These are phyloP conservation scores for Melinaea marsaeus DNA, from an alignment of 2,888 invertebrate species.

Conservation along the genomic window DNA sequence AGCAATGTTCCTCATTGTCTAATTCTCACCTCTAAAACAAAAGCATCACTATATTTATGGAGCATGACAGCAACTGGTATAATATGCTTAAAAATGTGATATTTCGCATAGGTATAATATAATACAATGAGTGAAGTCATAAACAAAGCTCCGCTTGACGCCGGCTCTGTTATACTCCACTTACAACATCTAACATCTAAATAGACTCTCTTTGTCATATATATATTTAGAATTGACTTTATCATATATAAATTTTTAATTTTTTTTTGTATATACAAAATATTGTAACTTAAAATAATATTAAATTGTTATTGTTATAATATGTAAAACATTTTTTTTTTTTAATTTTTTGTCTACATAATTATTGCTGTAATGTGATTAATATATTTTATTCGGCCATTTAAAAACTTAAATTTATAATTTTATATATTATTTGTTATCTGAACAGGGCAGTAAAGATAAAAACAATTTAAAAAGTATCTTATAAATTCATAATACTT, in stretches of 20 bases:
- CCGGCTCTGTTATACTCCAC: constrained; percentile 22
- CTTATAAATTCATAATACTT: constrained; percentile 25
- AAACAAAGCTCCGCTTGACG: constrained; percentile 36
- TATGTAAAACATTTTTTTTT: too few species aligned
- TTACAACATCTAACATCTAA: constrained; percentile 17
- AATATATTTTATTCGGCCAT: too few species aligned
- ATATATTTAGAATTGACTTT: not conserved
- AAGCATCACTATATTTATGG: constrained; percentile 36
- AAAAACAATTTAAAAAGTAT: constrained; percentile 34
- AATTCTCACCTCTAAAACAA: constrained; percentile 38
- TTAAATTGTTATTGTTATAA: too few species aligned
- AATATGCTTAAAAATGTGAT: constrained; percentile 35
- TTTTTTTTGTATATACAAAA: too few species aligned
- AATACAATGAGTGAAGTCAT: constrained; percentile 34
- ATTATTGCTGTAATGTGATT: too few species aligned
- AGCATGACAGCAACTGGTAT: constrained; percentile 34
- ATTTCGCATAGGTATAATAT: constrained; percentile 37
- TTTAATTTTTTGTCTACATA: too few species aligned
- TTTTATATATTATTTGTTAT: not conserved
- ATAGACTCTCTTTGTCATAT: constrained; percentile 11
- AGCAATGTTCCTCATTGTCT: constrained; percentile 32
- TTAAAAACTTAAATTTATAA: too few species aligned
- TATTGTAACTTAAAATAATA: too few species aligned
- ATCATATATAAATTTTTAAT: not conserved
- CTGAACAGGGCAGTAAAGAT: constrained; percentile 17